Base-by-base conservation (phyloP, 2,888 invertebrate species). In the Ectemnius continuus region DNA sequence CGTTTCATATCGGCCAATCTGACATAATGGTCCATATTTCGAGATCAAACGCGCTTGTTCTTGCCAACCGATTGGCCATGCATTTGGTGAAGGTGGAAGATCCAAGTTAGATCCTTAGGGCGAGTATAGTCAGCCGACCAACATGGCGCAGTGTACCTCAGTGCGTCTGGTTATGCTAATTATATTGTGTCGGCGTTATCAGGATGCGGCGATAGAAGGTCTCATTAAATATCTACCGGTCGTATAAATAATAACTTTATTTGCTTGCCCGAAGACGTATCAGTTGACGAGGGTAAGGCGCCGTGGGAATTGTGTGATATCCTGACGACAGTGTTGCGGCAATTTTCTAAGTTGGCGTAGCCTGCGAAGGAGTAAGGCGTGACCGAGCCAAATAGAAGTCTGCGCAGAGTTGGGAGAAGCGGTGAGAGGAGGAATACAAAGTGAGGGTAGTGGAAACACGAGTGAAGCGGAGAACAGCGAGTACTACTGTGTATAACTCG, bases 191-290 rank as follows among this genome's bases (percentile, higher is more conserved):
- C 68, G 67, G 75, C 80, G 83, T 84, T 82, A 79, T 76, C 62
- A 70, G 66, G 68, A 79, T 77, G 67, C 76, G 75, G 76, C 78
- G 64, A 36, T 11, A 68, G 73, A 63, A 20, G 72, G 70, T n/a
- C 75, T 83, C 81, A 77, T 87, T 83, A 87, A 86, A 84, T 83
- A 79, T 80, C 77, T 76, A 59, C 28, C 66, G 73, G 70, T 70
- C 75, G 68, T 79, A 83, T 85, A 87, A 87, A 86, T 85, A 85
- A 86, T 86, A 85, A 85, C 84, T 86, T 85, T 79, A 86, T 86
- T 87, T 80, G 65, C 59, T 67, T 14, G 4, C 52, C 6, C 16
- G 52, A 52, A 2, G 52, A 2, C 16, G 1, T 58, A 52, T 11
- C 47, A 36, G 8, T 36, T 11, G 36, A 6, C 36, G 36, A 36